Percentiles rank a stretch among this genome's conserved stretches.
These are phyloP conservation scores for Bettongia penicillata DNA, from an alignment of 2,113 vertebrate genomes.

Conservation along the genomic window DNA sequence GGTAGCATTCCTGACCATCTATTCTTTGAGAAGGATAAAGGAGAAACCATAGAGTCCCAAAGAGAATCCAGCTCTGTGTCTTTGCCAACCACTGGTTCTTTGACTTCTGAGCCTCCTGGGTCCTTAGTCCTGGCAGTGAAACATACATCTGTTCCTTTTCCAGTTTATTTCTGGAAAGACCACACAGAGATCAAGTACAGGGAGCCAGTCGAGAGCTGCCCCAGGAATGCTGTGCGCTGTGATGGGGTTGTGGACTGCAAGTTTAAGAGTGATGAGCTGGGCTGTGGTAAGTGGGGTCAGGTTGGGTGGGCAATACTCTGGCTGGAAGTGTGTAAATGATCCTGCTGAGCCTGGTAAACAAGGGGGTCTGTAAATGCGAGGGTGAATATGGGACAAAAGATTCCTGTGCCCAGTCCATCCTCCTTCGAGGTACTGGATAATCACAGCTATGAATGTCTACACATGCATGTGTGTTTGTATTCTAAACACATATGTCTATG, in stretches of 20 bases:
- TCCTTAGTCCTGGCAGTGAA: background rate
- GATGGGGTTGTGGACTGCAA: slow-evolving; percentile 83
- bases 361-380: background rate
- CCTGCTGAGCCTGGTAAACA: background rate
- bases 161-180: slow-evolving; percentile 85
- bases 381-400: background rate
- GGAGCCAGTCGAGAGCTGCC: slow-evolving; percentile 83
- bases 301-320: background rate
- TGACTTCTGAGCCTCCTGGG: slow-evolving; percentile 47
- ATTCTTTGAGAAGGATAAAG: slow-evolving; percentile 75
- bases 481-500: background rate
- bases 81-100: slow-evolving; percentile 55
- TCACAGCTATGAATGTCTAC: background rate
- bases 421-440: background rate
- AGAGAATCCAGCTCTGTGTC: slow-evolving; percentile 60
- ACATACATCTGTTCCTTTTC: fast-evolving
- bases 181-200: slow-evolving; percentile 83
- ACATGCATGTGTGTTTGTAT: background rate
- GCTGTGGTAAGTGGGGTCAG: slow-evolving; percentile 81
- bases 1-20: slow-evolving; percentile 32
- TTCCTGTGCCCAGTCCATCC: background rate
- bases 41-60: slow-evolving; percentile 70
- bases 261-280: slow-evolving; percentile 83
- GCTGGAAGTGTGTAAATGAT: background rate
- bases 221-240: slow-evolving; percentile 73